Percentiles rank a stretch among this genome's conserved stretches.
phyloP scores from a whole-genome alignment of 2,113 vertebrate genomes.

The Paradisaea rubra region DNA sequence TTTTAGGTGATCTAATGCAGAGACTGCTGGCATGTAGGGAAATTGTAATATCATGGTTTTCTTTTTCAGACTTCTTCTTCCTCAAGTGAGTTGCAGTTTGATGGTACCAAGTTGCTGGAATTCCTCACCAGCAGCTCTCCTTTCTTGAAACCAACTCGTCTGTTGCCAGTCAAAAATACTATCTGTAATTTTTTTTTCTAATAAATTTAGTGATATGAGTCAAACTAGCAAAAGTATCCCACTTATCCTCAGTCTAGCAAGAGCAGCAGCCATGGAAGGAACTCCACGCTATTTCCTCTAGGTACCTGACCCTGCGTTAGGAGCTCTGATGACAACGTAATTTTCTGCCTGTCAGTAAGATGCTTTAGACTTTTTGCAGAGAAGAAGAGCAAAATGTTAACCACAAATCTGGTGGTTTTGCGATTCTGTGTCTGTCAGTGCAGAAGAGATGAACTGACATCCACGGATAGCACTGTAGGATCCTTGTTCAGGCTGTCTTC shows the following conservation, averaged over 20 bases:
- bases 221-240: background rate
- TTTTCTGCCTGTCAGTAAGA: background rate
- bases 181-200: background rate
- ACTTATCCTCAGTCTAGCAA: background rate
- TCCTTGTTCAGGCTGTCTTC: background rate
- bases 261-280: background rate
- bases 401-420: background rate
- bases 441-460: background rate
- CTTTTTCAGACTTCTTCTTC: background rate
- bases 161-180: background rate
- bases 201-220: background rate
- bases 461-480: background rate
- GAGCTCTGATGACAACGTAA: background rate
- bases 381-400: background rate
- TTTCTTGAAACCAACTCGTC: background rate
- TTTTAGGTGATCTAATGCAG: background rate
- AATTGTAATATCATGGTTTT: background rate
- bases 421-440: background rate
- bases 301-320: background rate
- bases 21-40: background rate
- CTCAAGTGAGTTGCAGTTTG: background rate
- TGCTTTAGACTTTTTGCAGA: background rate
- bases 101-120: background rate
- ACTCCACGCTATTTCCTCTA: background rate
- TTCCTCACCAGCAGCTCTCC: background rate